Percentiles rank a stretch among this genome's conserved stretches.
phyloP scores from a whole-genome alignment of 2,888 invertebrate genomes.

The Cremastinae sp. region DNA sequence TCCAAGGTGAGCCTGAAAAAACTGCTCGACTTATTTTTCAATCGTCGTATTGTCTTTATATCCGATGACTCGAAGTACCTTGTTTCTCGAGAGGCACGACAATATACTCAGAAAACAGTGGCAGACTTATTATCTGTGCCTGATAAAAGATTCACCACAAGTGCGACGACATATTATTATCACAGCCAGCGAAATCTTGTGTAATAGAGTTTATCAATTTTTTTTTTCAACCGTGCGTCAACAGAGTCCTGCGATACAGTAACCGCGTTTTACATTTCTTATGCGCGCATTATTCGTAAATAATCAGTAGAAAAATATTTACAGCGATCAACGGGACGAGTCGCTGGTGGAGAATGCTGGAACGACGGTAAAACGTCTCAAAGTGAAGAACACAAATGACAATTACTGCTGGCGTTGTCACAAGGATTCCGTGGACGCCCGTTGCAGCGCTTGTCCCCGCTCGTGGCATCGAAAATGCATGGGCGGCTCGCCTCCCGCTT shows the following conservation, averaged over 20 bases:
- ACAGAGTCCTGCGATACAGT: background rate
- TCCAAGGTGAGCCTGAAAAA: slow-evolving; percentile 65
- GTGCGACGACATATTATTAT: slow-evolving; percentile 35
- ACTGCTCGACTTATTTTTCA: background rate
- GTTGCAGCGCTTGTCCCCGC: slow-evolving; percentile 92
- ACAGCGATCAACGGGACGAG: slow-evolving; percentile 55
- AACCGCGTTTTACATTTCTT: background rate
- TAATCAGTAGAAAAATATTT: slow-evolving; percentile 16
- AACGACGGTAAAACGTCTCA: slow-evolving; percentile 69
- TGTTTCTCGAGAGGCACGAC: slow-evolving; percentile 33
- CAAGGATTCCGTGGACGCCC: slow-evolving; percentile 84
- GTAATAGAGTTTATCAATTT: slow-evolving; percentile 30
- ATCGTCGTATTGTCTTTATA: background rate
- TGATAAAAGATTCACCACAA: slow-evolving; percentile 46
- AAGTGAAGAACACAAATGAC: slow-evolving; percentile 72
- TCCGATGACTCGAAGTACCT: background rate
- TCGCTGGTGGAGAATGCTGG: slow-evolving; percentile 52
- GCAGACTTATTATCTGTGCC: slow-evolving; percentile 42
- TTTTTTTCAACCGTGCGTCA: slow-evolving; percentile 5
- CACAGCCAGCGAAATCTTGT: slow-evolving; percentile 34
- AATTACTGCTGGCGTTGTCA: slow-evolving; percentile 96
- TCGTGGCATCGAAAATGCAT: slow-evolving; percentile 92
- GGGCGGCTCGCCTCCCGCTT: slow-evolving; percentile 80
- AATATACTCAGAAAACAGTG: slow-evolving; percentile 12
- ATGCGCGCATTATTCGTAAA: background rate